Percentiles rank a stretch among this genome's conserved stretches.
phyloP scores from a whole-genome alignment of 2,113 vertebrate species.

The Dicentrarchus labrax region DNA sequence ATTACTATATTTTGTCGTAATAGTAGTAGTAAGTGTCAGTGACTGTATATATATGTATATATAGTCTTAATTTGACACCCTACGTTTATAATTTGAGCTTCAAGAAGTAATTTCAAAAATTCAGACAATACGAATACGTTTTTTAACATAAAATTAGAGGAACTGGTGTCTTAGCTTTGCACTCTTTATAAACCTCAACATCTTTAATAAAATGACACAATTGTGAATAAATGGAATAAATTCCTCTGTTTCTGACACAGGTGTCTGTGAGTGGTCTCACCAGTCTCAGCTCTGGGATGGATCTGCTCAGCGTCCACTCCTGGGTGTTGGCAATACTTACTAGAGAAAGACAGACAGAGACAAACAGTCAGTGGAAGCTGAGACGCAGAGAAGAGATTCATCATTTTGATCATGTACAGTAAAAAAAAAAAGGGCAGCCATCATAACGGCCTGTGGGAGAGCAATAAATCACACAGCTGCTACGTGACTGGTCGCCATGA shows the following conservation, averaged over 20 bases:
- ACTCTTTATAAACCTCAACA: background rate
- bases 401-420: conserved; percentile 27
- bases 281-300: conserved; percentile 93
- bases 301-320: conserved; percentile 93
- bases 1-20: background rate
- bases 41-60: too few species aligned
- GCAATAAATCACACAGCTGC: conserved; percentile 45
- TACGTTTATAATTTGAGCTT: background rate
- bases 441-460: conserved; percentile 14
- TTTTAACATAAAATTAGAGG: background rate
- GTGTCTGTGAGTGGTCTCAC: conserved; percentile 80
- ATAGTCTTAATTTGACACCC: background rate
- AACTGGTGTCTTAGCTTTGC: background rate
- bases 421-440: conserved; percentile 22
- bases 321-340: conserved; percentile 95
- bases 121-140: background rate
- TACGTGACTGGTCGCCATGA: conserved; percentile 4
- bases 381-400: conserved; percentile 15
- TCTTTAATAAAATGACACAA: background rate
- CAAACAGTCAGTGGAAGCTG: conserved; percentile 40
- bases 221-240: background rate
- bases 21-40: background rate
- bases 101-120: background rate
- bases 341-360: conserved; percentile 69
- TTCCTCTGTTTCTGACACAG: background rate